phyloP scores from a whole-genome alignment of 2,797 vertebrate species.

The Peromyscus attwateri region DNA sequence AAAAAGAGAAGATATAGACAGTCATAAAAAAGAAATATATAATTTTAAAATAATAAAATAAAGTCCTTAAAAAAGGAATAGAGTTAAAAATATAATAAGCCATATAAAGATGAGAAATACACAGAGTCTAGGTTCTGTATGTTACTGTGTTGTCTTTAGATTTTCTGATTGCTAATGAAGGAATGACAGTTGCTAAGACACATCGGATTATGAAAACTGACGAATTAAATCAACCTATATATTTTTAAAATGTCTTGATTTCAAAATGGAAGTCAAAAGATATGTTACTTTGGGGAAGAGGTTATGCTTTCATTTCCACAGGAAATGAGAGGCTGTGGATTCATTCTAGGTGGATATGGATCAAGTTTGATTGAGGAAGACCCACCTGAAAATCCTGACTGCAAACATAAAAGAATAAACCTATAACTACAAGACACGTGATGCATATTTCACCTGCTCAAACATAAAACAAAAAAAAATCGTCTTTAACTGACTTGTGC shows the following conservation, averaged over 20 bases:
- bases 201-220: neutral
- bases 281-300: neutral
- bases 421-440: neutral
- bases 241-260: neutral
- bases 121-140: neutral
- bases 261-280: neutral
- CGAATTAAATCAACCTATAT: neutral
- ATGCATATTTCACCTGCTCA: neutral
- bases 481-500: neutral
- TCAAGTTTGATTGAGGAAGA: neutral
- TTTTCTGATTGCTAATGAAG: neutral
- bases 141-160: neutral
- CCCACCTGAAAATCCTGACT: neutral
- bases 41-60: neutral
- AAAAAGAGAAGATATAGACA: neutral
- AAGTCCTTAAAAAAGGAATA: neutral
- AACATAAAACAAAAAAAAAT: neutral
- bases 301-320: neutral
- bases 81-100: neutral
- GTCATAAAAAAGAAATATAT: neutral
- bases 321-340: neutral
- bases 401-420: neutral
- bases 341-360: neutral
- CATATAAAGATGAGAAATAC: neutral
- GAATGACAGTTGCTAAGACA: neutral